Percentiles rank a stretch among this genome's conserved stretches.
phyloP scores from a whole-genome alignment of 2,888 invertebrate species.

The Neoitamus cyanurus region DNA sequence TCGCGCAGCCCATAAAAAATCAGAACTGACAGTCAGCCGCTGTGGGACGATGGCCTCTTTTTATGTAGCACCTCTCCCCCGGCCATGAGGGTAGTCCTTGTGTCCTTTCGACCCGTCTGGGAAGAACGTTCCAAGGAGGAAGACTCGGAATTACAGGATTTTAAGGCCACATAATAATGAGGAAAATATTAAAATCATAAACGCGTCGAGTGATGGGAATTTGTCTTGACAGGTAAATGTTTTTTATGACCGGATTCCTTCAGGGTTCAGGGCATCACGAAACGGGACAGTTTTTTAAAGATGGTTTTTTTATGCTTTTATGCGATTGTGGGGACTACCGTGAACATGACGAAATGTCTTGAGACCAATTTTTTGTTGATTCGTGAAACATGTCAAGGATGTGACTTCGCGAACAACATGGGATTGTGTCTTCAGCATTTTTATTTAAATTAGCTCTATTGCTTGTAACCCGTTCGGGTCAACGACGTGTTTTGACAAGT shows the following conservation, averaged over 20 bases:
- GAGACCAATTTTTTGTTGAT: neutral
- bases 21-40: neutral
- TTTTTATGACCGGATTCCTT: neutral
- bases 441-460: slow-evolving; percentile 17
- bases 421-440: neutral
- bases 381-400: slow-evolving; percentile 14
- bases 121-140: neutral
- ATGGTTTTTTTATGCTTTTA: neutral
- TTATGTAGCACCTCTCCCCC: neutral
- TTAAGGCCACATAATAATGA: neutral
- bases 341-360: neutral
- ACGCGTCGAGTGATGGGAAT: slow-evolving; percentile 11
- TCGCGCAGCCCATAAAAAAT: slow-evolving; percentile 26
- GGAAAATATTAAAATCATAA: slow-evolving; percentile 15
- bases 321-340: neutral
- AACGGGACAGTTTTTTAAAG: neutral
- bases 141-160: neutral
- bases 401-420: slow-evolving; percentile 7
- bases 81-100: neutral
- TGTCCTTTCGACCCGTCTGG: neutral
- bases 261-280: neutral
- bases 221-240: slow-evolving; percentile 1
- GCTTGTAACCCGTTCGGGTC: slow-evolving; percentile 16
- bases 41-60: slow-evolving; percentile 23
- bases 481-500: slow-evolving; percentile 21